Evolutionary conservation across 2,113 vertebrate genomes (phyloP), one percentile per base, ranked within the genome.

Genomic region (Toxostoma redivivum): DNA sequence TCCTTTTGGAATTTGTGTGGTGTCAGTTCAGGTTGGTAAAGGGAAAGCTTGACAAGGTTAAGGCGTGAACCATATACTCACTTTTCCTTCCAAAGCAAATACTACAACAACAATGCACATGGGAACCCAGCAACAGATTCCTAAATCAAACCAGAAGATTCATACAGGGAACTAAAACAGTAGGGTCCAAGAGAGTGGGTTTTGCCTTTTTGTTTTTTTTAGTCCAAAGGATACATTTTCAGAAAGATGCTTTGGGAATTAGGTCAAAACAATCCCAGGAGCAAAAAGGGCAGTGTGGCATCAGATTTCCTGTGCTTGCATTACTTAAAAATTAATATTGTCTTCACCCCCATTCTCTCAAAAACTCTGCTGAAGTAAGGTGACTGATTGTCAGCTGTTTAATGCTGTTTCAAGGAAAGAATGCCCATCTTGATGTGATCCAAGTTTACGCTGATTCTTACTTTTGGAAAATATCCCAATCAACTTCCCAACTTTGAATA

Each of bases 11-110:
- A 97, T 95, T 94, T 92, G 90, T 92, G 80, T 80, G 84, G 92
- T 94, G 94, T 96, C 94, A 95, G 54, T 81, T 93, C 86, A 93
- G 42, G 76, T 19, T 90, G 95, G 86, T 93, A 87, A 88, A 79
- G 83, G 64, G 88, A 78, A 94, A 88, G 89, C 93, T 94, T 95
- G 96, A 97, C 95, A 97, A 96, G 96, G 95, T 97, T 96, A 97
- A 96, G 95, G 96, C 65, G 60, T 95, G 94, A 97, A 97, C 90
- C 44, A 0, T 92, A 88, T 23, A 82, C 91, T 95, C 69, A 56
- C 93, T 95, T 95, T 86, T 95, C 90, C 76, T 95, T 92, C 92
- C 90, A 95, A 96, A 95, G 83, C 56, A 95, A 96, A 96, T 65
- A 80, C 90, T 95, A 90, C 86, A 88, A 80, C 86, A 97, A 95